Evolutionary conservation across 2,888 invertebrate species (phyloP), one percentile per base, ranked within the genome.

Genomic region (Chrysina gloriosa): DNA sequence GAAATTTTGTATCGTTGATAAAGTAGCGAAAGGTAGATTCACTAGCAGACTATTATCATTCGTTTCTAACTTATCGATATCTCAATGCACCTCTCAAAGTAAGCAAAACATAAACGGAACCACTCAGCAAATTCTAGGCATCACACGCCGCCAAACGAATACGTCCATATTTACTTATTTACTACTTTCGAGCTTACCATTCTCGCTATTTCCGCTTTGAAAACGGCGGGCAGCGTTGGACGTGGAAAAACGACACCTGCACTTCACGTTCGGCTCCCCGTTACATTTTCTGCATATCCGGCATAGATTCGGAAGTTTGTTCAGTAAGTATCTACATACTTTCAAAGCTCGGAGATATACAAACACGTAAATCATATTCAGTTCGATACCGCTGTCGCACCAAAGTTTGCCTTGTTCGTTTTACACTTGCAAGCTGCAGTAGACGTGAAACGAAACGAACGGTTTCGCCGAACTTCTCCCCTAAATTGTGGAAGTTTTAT

Each of bases 401-500:
- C n/a, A n/a, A n/a, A n/a, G n/a, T n/a, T n/a, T n/a, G n/a, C n/a
- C n/a, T n/a, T n/a, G n/a, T n/a, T n/a, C n/a, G n/a, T n/a, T n/a
- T n/a, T 36, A 11, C 19, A 16, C 14, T 39, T 19, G 14, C 27
- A n/a, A n/a, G n/a, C 25, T 58, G 19, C 58, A 31, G 21, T 31
- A 58, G 14, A 23, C 39, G 58, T 25, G 36, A 31, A 36, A 31
- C 58, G 25, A 25, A 39, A 39, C 23, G 34, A 39, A 58, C 36
- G 39, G 58, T 58, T 58, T 39, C 58, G 39, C 31, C 9, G 19
- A 58, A 58, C 21, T 39, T 42, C 42, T 16, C 36, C 39, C 25
- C 39, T 58, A 58, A 58, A 39, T 58, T 58, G 39, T 25, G 39
- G 58, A 58, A 25, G 58, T 58, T 58, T 58, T 58, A 58, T 58